Evolutionary conservation across 2,888 invertebrate genomes (phyloP), one percentile per base, ranked within the genome.

Genomic region (Drosophila quinaria): DNA sequence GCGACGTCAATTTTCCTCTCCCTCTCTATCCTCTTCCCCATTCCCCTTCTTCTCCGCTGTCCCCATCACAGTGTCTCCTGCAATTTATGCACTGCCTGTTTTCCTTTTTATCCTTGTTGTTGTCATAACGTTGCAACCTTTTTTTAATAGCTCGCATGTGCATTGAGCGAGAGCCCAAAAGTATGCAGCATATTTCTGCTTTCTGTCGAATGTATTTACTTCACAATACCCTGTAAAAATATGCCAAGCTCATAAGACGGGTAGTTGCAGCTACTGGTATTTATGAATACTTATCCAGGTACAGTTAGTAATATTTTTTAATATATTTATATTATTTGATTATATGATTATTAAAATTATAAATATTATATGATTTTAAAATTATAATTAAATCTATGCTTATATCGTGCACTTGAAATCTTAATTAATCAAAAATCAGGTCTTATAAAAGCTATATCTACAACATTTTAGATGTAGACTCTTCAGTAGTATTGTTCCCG

Each of bases 61-160:
- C 33, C 29, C n/a, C 19, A 25, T 22, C 3, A 9, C 11, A 15
- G 37, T 17, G 42, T 42, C 42, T 42, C 2, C 13, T 22, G 19
- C 44, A 13, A 22, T 3, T 6, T 3, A 5, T 35, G n/a, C 11
- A 25, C 25, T 33, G 10, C 3, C 44, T 11, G 11, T 5, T n/a
- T 3, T n/a, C 17, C 11, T 9, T 10, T 15, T 10, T 35, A 55
- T 39, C 3, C 17, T 25, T 6, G 25, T 9, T 49, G 33, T 47
- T 63, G 39, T 46, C 58, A 55, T 58, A 64, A 58, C 41, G 58
- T 70, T 74, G 67, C 71, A 82, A 79, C 80, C 80, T 75, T 75
- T 78, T 75, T 78, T 86, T 81, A 79, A 83, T 81, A 61, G 75
- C 87, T 70, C 80, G 70, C 76, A 77, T 73, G 78, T 76, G 74